A percentile compares a stretch with the other conserved stretches of the same genome.
These are phyloP conservation scores for Scleropages formosus DNA, from an alignment of 2,797 vertebrate species.

Conservation along the genomic window DNA sequence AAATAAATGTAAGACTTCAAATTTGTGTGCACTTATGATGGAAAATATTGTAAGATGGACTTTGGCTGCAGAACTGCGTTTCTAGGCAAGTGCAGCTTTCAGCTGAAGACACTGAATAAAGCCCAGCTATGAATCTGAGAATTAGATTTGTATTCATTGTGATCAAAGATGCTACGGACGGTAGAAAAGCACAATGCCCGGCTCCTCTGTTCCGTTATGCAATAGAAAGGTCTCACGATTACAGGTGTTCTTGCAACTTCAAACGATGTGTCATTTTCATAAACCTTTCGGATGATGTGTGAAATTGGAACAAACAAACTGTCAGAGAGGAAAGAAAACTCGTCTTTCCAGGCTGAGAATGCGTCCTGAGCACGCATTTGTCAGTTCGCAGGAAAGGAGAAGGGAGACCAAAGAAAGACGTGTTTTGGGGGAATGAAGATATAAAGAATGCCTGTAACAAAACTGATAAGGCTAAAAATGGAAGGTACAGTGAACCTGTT, in stretches of 20 bases:
- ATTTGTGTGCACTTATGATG: too few species aligned
- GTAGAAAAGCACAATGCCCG: background rate
- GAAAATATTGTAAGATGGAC: background rate
- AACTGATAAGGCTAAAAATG: conserved; percentile 7
- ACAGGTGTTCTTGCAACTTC: conserved; percentile 18
- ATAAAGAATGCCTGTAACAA: background rate
- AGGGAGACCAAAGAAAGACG: background rate
- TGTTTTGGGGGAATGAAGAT: background rate
- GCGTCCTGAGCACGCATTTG: background rate
- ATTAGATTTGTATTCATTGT: background rate
- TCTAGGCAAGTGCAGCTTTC: background rate
- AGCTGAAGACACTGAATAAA: background rate
- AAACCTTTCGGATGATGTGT: background rate
- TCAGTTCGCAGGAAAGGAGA: background rate
- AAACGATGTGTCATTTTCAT: background rate
- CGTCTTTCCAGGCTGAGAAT: background rate
- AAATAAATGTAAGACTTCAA: too few species aligned
- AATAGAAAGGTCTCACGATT: background rate
- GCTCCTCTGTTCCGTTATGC: conserved; percentile 10
- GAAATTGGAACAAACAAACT: background rate
- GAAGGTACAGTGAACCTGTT: background rate
- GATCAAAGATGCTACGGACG: conserved; percentile 17
- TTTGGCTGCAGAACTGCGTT: background rate
- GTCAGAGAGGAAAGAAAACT: too few species aligned
- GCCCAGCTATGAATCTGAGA: background rate